Conservation (phyloP, 2,797 vertebrate species). For the Cryptoblepharus egeriae region DNA sequence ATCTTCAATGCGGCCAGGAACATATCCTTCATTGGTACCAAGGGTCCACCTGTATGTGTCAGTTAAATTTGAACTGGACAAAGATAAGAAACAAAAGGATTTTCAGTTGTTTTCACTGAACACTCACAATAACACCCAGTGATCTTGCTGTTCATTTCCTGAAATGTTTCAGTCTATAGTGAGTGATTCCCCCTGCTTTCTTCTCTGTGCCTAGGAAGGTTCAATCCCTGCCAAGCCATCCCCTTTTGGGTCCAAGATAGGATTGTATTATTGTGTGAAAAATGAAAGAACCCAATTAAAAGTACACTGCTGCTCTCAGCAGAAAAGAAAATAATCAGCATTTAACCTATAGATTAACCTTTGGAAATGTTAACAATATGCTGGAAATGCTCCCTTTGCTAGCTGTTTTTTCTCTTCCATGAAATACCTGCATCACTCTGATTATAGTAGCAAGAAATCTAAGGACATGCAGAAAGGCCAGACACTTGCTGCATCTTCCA, state of each 20-base stretch:
- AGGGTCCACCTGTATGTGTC: no score
- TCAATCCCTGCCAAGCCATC: constrained; percentile 26
- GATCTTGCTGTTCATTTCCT: background rate
- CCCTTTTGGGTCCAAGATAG: constrained; percentile 29
- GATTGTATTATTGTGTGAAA: constrained; percentile 1
- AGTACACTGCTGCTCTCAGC: constrained; percentile 33
- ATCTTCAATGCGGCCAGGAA: no score
- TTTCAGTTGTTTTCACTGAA: constrained; percentile 9
- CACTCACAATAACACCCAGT: constrained; percentile 7
- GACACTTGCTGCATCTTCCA: background rate
- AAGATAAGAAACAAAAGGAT: background rate
- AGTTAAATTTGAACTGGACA: constrained; percentile 31
- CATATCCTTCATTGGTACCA: no score
- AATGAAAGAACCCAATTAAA: constrained; percentile 35
- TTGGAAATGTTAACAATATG: constrained; percentile 40
- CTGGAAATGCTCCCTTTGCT: constrained; percentile 1
- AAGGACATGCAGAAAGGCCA: background rate
- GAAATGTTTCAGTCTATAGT: constrained; percentile 32
- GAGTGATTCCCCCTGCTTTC: background rate
- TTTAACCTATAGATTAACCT: constrained; percentile 40
- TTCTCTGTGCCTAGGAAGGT: constrained; percentile 3
- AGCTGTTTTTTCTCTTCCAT: background rate
- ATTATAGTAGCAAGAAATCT: background rate
- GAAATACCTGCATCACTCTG: constrained; percentile 33
- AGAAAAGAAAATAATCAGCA: constrained; percentile 9